phyloP scores from a whole-genome alignment of 2,888 invertebrate genomes.

The Pheosia tremula region DNA sequence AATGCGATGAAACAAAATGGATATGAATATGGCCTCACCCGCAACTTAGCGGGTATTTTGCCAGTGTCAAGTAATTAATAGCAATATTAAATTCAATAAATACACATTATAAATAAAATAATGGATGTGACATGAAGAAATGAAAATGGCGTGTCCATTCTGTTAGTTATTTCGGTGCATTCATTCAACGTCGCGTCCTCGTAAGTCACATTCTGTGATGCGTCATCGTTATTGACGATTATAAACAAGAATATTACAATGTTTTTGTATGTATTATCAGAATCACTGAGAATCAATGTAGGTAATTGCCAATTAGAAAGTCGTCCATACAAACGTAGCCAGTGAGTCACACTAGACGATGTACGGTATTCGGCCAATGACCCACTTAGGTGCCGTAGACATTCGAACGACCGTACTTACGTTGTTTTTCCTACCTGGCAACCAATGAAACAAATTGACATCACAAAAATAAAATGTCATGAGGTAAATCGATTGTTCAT shows the following conservation, averaged over 20 bases:
- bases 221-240: conserved; percentile 48
- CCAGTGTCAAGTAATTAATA: too few relatives aligned
- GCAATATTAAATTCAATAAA: too few relatives aligned
- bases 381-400: conserved; percentile 66
- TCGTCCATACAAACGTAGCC: conserved; percentile 57
- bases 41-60: too few relatives aligned
- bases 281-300: conserved; percentile 46
- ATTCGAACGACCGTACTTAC: conserved; percentile 25
- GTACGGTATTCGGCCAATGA: conserved; percentile 77
- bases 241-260: conserved; percentile 28
- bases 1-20: too few relatives aligned
- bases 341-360: conserved; percentile 69
- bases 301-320: conserved; percentile 55
- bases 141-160: too few relatives aligned
- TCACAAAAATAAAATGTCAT: neutral
- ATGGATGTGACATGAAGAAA: too few relatives aligned
- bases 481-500: too few relatives aligned
- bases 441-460: conserved; percentile 15
- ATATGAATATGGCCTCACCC: too few relatives aligned
- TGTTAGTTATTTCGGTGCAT: conserved; percentile 70
- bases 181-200: conserved; percentile 68
- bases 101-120: too few relatives aligned
- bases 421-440: conserved; percentile 24
- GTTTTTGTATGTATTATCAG: conserved; percentile 25
- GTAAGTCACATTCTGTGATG: conserved; percentile 51